Conservation (phyloP, 2,113 vertebrate genomes). For the Psephotus haematonotus region DNA sequence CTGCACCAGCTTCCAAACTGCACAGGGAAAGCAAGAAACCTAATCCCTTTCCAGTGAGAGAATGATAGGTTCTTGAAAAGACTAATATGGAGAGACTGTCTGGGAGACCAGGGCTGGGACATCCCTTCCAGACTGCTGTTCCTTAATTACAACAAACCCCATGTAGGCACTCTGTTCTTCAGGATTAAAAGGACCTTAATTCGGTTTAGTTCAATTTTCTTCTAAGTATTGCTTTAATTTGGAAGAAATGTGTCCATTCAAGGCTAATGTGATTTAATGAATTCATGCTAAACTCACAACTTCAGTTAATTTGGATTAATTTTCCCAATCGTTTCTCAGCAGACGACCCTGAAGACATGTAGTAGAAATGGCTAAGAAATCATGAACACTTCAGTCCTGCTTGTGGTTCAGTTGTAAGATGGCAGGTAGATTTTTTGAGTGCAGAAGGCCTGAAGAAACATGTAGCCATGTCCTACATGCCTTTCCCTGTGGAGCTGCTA, state of each 20-base stretch:
- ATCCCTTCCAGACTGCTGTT: constrained; percentile 18
- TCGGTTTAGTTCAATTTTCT: constrained; percentile 60
- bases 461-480: not conserved
- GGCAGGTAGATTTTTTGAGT: not conserved
- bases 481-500: not conserved
- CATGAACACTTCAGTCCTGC: not conserved
- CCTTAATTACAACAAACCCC: constrained; percentile 35
- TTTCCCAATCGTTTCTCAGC: not conserved
- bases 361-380: not conserved
- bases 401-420: not conserved
- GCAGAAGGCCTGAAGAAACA: not conserved
- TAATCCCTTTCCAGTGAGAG: not conserved
- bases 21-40: not conserved
- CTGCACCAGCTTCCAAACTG: not conserved
- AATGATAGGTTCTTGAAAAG: constrained; percentile 2
- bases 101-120: not conserved
- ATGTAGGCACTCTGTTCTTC: constrained; percentile 25
- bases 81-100: not conserved
- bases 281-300: constrained; percentile 56
- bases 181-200: constrained; percentile 54
- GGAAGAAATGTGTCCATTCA: constrained; percentile 56
- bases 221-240: constrained; percentile 50
- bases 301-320: constrained; percentile 65
- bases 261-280: constrained; percentile 64
- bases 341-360: not conserved